Percentiles rank a stretch among this genome's conserved stretches.
Evolutionary conservation across 2,888 invertebrate species (phyloP).

Genomic region (Pseudococcus viburni): DNA sequence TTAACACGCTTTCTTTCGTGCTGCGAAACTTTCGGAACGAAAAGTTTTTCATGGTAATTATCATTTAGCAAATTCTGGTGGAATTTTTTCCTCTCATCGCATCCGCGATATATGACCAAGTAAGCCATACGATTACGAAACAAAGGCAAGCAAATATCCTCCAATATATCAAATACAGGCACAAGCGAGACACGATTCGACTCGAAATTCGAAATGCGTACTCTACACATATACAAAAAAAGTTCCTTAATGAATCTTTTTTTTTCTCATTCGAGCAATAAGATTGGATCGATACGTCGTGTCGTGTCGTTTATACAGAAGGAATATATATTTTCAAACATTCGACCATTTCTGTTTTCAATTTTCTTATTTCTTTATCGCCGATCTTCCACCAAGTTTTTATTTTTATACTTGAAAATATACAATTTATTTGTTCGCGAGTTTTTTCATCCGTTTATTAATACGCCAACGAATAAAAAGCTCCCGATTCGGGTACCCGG

Average conservation of each 20-base stretch:
- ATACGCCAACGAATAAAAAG: too few relatives aligned
- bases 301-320: too few relatives aligned
- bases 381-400: too few relatives aligned
- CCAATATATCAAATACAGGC: constrained; percentile 29
- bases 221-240: neutral
- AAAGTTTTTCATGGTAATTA: constrained; percentile 12
- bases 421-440: too few relatives aligned
- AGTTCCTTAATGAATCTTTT: neutral
- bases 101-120: too few relatives aligned
- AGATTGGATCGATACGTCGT: too few relatives aligned
- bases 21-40: neutral
- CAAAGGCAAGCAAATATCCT: constrained; percentile 30
- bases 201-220: too few relatives aligned
- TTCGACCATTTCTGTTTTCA: too few relatives aligned
- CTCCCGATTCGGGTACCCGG: neutral
- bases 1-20: constrained; percentile 10
- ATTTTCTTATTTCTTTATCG: too few relatives aligned
- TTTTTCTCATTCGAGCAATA: neutral
- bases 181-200: neutral
- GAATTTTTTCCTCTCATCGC: neutral
- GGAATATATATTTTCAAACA: too few relatives aligned
- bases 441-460: too few relatives aligned
- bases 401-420: too few relatives aligned
- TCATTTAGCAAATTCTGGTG: neutral
- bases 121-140: neutral